Base-by-base conservation (phyloP, 64 coral and sea anemone species). In the Montipora capricornis region DNA sequence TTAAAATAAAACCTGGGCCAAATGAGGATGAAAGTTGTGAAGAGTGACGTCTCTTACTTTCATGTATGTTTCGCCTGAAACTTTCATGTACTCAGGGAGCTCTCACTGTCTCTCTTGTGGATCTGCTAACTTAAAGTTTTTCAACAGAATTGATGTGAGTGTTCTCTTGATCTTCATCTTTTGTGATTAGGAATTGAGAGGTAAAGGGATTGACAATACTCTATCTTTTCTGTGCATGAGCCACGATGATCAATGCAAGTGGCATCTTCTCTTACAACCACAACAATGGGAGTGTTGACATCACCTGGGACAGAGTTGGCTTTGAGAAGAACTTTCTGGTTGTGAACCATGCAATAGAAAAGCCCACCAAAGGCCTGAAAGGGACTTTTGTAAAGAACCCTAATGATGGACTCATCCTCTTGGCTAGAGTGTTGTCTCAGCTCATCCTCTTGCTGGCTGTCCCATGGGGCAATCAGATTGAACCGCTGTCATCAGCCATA, bases 301-400 rank as follows among this genome's bases (percentile, higher is more conserved):
- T 94, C 11, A 47, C 62, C 13, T 94, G 83, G 76, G 52, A 88
- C 51, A 87, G 58, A 81, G 86, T 94, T 16, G 92, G 87, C 4
- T 73, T 74, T 57, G 92, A 88, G 8, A 16, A 58, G 26, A 94
- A 75, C 78, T 94, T 94, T 57, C 53, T 75, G 19, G 61, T 14
- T 29, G 78, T 82, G 4, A 89, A 94, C 16, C 24, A 88, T 0
- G 68, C 77, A 45, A 9, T 87, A 61, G 75, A 94, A 15, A 81
- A 94, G 80, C 26, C 73, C 11, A 57, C 77, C 8, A 53, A 44
- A 74, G 74, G 77, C 55, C 76, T 94, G 6, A 62, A 26, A 6
- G 92, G 92, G 6, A 82, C 60, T 0, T 94, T 81, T 94, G 47
- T 94, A 11, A 81, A 76, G 37, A 94, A 89, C 10, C 92, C 92